Evolutionary conservation across 30 jellyfish, hydroid and myxozoan species (phyloP), one percentile per base, ranked within the genome.

Genomic region (Catostylus mosaicus): DNA sequence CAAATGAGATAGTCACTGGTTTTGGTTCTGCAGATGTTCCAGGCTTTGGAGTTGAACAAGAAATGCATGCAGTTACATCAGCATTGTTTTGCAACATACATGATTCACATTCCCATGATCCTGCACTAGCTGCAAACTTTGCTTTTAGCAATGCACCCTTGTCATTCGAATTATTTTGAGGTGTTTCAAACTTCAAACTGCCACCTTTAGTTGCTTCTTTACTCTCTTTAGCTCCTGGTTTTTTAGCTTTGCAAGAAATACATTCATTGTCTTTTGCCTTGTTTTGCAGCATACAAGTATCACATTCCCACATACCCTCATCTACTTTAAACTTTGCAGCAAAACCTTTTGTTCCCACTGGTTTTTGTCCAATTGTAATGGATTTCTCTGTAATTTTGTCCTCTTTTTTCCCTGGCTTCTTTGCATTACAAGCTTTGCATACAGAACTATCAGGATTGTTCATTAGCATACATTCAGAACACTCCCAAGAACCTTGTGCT

Each of bases 91-190:
- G 45, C 27, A 92, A 40, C 91, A 92, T 52, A 60, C 98, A 92
- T 20, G 75, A 40, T 0, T 59, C 80, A 59, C 98, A 92, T 16
- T 92, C 97, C 98, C 98, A 92, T 0, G 93, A 77, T 10, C 75
- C 78, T 68, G 79, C 75, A 11, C 38, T 48, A 24, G 89, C 70
- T 43, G 65, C 88, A 67, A 78, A 78, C 69, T 69, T 75, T 34
- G 75, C 78, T 1, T 38, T 59, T 8, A 51, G 56, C 0, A 68
- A 14, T 24, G 61, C 70, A 20, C 77, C 67, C 10, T 37, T 30
- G 2, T 27, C 67, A 1, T 73, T 0, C 27, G 56, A 40, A 6
- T 71, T 50, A 12, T 24, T 51, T 23, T 62, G 60, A 26, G 71
- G 45, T 35, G 73, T 68, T 23, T 27, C 43, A 80, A 88, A 88